Base-by-base conservation (phyloP, 2,113 vertebrate genomes). In the Zootoca vivipara region DNA sequence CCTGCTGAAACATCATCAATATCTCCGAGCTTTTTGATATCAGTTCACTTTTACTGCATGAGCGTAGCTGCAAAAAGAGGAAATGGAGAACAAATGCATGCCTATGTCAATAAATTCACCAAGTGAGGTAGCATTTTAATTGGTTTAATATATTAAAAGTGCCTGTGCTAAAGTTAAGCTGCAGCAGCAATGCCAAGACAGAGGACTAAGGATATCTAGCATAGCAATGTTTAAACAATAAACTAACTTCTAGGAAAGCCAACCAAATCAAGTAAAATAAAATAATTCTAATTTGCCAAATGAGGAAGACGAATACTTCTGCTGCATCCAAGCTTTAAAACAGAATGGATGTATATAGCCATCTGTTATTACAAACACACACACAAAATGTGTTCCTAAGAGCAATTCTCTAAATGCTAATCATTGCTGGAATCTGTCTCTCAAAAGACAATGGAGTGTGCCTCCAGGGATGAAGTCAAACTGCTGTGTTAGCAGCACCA, bases 1-100 rank as follows among this genome's bases (percentile, higher is more conserved):
- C 99, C 97, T 99, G 99, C 97, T 99, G 99, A 96, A 99, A 99
- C 99, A 99, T 99, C 96, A 99, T 98, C 90, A 99, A 97, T 96
- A 99, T 99, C 97, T 99, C 99, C 1, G 98, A 98, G 78, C 99
- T 99, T 91, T 99, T 99, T 78, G 98, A 97, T 90, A 99, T 99
- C 92, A 99, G 94, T 83, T 99, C 99, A 38, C 98, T 99, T 96
- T 99, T 99, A 95, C 99, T 99, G 96, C 99, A 99, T 0, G 98
- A 99, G 30, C 98, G 97, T 90, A 99, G 95, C 99, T 99, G 89
- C 18, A 82, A 0, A 24, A 10, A 82, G 16, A 90, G 91, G 74
- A 79, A 89, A 70, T 26, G 62, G 12, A 1, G 3, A 3, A 1
- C 16, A 67, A 3, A 86, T 6, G 58, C 62, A 86, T n/a, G 26